Conservation (phyloP, 2,113 vertebrate species). For the Spheniscus mendiculus region DNA sequence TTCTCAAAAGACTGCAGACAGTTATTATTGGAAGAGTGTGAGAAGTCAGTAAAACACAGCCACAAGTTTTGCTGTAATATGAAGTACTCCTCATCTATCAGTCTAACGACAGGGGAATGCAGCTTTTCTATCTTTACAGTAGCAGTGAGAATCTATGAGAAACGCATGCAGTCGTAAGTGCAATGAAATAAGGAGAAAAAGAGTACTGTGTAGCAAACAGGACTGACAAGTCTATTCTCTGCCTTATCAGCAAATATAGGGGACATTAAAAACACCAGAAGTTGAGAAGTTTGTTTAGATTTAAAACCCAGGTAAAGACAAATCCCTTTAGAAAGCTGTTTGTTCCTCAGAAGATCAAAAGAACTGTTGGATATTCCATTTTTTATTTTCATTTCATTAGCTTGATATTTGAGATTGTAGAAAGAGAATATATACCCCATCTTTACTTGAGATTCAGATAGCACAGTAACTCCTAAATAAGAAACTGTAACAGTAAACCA, state of each 20-base stretch:
- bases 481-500: neutral
- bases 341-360: neutral
- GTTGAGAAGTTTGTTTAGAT: neutral
- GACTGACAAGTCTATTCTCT: neutral
- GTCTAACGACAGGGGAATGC: neutral
- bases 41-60: neutral
- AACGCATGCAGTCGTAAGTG: neutral
- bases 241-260: neutral
- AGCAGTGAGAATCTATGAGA: neutral
- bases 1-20: neutral
- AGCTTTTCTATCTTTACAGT: neutral
- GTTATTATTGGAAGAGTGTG: neutral
- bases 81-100: neutral
- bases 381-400: neutral
- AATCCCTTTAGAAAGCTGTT: neutral
- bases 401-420: neutral
- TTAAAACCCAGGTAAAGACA: neutral
- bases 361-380: neutral
- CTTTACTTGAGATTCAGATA: neutral
- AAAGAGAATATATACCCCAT: neutral
- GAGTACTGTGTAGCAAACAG: neutral
- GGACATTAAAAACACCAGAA: neutral
- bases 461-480: neutral
- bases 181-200: neutral
- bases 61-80: neutral